Conservation (phyloP, 2,113 vertebrate genomes). For the Nyctereutes procyonoides region DNA sequence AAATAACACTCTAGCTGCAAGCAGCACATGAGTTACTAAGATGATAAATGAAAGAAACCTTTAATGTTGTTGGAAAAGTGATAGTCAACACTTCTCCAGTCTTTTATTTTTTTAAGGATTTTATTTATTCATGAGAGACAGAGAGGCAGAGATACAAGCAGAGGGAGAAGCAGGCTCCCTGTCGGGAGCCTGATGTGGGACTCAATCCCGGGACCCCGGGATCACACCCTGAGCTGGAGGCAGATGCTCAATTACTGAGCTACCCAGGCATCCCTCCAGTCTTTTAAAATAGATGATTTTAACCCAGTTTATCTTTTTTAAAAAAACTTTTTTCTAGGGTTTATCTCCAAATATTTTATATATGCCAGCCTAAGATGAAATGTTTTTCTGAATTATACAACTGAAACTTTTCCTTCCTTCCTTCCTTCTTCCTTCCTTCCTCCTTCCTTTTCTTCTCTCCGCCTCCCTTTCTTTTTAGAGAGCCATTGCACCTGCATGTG, state of each 20-base stretch:
- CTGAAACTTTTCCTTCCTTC: neutral
- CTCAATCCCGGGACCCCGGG: too few species aligned
- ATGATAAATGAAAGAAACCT: neutral
- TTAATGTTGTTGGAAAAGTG: neutral
- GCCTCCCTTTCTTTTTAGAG: neutral
- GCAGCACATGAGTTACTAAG: neutral
- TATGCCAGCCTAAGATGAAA: neutral
- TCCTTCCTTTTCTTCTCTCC: too few species aligned
- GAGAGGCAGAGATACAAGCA: too few species aligned
- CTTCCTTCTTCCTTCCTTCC: too few species aligned
- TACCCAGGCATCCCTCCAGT: too few species aligned
- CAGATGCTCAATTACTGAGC: too few species aligned
- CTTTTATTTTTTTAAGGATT: neutral
- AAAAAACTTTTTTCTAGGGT: neutral
- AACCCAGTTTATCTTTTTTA: neutral
- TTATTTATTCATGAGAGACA: too few species aligned
- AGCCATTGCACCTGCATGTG: neutral
- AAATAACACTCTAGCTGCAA: neutral
- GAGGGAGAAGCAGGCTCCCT: too few species aligned
- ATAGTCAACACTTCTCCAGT: neutral
- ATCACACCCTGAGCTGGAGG: too few species aligned
- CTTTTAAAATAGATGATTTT: neutral
- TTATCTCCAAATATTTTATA: conserved; percentile 46
- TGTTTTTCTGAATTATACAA: neutral
- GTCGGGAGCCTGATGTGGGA: too few species aligned